These are phyloP conservation scores for Aromia moschata DNA, from an alignment of 2,888 invertebrate species.

Conservation along the genomic window DNA sequence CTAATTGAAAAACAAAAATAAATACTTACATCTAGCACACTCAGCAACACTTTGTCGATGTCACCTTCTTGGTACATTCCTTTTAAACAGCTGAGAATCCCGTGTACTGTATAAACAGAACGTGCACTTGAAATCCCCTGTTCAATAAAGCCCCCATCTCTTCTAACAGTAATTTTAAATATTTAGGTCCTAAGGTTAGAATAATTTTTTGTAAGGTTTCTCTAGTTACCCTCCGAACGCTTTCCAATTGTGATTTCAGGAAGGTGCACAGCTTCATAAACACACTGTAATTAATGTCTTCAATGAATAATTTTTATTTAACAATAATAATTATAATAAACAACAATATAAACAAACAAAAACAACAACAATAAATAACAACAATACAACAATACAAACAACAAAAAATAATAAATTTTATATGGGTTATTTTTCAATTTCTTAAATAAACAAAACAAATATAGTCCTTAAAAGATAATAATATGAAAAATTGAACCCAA, in stretches of 20 bases:
- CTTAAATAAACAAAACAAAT: too few relatives aligned
- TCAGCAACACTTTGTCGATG: slow-evolving; percentile 80
- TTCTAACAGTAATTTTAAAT: slow-evolving; percentile 78
- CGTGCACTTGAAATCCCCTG: slow-evolving; percentile 93
- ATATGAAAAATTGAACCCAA: too few relatives aligned
- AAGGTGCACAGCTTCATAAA: slow-evolving; percentile 91
- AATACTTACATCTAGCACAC: slow-evolving; percentile 74
- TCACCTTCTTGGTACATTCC: slow-evolving; percentile 77
- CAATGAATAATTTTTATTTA: too few relatives aligned
- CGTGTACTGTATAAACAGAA: slow-evolving; percentile 90
- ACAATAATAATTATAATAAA: too few relatives aligned
- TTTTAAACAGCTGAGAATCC: slow-evolving; percentile 79
- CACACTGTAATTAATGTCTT: slow-evolving; percentile 73
- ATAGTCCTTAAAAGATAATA: too few relatives aligned
- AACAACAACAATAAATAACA: too few relatives aligned
- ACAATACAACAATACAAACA: too few relatives aligned
- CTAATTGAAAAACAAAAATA: too few relatives aligned
- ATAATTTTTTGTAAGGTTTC: slow-evolving; percentile 94
- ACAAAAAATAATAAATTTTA: too few relatives aligned
- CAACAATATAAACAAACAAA: too few relatives aligned
- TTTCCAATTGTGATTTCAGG: slow-evolving; percentile 86
- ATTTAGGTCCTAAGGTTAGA: slow-evolving; percentile 82
- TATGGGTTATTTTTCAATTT: too few relatives aligned
- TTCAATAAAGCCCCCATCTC: slow-evolving; percentile 84
- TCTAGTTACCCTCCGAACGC: slow-evolving; percentile 84